Evolutionary conservation across 2,113 vertebrate genomes (phyloP), one percentile per base, ranked within the genome.

Genomic region (Geococcyx californianus): DNA sequence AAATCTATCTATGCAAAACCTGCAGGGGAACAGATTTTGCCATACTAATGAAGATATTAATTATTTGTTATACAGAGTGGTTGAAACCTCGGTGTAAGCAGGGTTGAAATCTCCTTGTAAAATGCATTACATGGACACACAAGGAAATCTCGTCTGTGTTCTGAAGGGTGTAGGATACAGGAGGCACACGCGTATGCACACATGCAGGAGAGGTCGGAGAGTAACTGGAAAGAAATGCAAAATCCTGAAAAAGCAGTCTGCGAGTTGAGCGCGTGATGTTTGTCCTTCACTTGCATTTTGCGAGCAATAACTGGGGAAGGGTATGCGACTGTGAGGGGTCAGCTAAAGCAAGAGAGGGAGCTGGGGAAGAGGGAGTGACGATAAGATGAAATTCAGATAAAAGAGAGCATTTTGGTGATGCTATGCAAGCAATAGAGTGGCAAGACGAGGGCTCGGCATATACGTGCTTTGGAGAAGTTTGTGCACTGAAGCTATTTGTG

Each of bases 401-500:
- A 86, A 70, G 18, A 33, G 40, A 69, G 26, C 12, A 20, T 93
- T 95, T 93, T 88, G 29, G 31, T 82, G 79, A 44, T 63, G 54
- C 68, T 91, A 96, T 21, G 29, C 59, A 89, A 93, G 90, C 7
- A 42, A n/a, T 3, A 45, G 29, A 84, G n/a, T 81, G 84, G 70
- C 54, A 90, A 91, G 78, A 95, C 0, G 7, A 94, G 38, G 70
- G 49, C 62, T 93, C 20, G 3, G 59, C 51, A 47, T 31, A 36
- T 59, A 72, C 56, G 10, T 70, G 59, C 45, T 96, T 78, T 75
- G 60, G 64, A 96, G 88, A 96, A 96, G 88, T 96, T 96, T 88
- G 78, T 82, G 73, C 95, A 60, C 52, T 36, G 55, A 68, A 93
- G 91, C 80, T 96, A 94, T 97, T 96, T 97, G 51, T 77, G 95